These are phyloP conservation scores for Chionoecetes opilio DNA, from an alignment of 1,140 invertebrate species.

Conservation along the genomic window DNA sequence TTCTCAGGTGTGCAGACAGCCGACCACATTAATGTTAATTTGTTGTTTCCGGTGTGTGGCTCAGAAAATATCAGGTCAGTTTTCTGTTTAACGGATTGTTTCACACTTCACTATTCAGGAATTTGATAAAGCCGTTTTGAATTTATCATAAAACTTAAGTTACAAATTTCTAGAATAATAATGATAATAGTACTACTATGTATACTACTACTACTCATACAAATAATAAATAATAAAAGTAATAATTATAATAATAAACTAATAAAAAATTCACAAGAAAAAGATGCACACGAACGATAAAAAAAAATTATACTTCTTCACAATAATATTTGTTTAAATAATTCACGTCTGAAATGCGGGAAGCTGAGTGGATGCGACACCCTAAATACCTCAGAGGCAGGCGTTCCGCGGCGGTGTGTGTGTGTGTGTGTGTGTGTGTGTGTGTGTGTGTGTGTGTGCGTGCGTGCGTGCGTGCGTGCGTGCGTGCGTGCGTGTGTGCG, in stretches of 20 bases:
- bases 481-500: conserved; percentile 32
- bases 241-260: neutral
- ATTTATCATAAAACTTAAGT: too few relatives aligned
- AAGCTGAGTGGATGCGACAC: neutral
- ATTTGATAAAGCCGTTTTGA: neutral
- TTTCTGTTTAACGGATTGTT: neutral
- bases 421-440: conserved; percentile 44
- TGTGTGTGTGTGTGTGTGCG: conserved; percentile 54
- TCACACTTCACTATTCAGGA: neutral
- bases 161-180: too few relatives aligned
- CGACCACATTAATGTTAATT: neutral
- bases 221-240: too few relatives aligned
- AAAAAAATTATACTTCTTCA: neutral
- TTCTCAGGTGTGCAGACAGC: neutral
- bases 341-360: neutral
- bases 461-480: neutral
- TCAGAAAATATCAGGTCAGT: neutral
- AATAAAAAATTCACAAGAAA: neutral
- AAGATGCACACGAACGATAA: neutral
- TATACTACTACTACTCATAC: too few relatives aligned
- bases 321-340: neutral
- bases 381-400: neutral
- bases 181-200: too few relatives aligned
- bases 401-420: neutral
- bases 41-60: neutral